Base-by-base conservation (phyloP, 2,797 vertebrate species). In the Periparus ater region DNA sequence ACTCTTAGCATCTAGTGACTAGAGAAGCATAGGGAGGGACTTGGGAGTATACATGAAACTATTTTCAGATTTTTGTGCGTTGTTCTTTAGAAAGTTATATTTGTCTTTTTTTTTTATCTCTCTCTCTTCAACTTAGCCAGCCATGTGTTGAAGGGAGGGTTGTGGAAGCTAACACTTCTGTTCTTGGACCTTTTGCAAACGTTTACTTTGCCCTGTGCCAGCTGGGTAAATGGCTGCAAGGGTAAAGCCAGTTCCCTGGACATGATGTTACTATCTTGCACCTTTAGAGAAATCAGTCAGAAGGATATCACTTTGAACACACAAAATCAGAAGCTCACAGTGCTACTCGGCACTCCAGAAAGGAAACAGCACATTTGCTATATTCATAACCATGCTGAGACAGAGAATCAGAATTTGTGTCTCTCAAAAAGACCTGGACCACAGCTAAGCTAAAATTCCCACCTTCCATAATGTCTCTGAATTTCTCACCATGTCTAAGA, bases 241-340 rank as follows among this genome's bases (percentile, higher is more conserved):
- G 67, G 38, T 61, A 71, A 61, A 82, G 19, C 78, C 40, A 36
- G 54, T 72, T 91, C 60, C 57, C 72, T 70, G 53, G 79, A 82
- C 48, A 76, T 55, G 32, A 5, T 70, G 76, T 61, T 89, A 54
- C 51, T 93, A 5, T 76, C 91, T 84, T 85, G 44, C 77, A 86
- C 44, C 71, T 95, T 86, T 44, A 94, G 80, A 94, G 80, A 93
- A 95, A 74, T 73, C 58, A 78, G 68, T 58, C 66, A 89, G 92
- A 93, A 92, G 60, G 86, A 48, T 80, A 71, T 79, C 67, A 44
- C 44, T 85, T 80, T 66, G 77, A 90, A 63, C 70, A 60, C 36
- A 75, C 30, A 55, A 85, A 93, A 92, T 81, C 77, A 80, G 85
- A 91, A 89, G 47, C 67, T 29, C 44, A 4, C 65, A 57, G 68